A percentile compares a stretch with the other conserved stretches of the same genome.
Evolutionary conservation across 2,797 vertebrate genomes (phyloP).

Genomic region (Avahi laniger): DNA sequence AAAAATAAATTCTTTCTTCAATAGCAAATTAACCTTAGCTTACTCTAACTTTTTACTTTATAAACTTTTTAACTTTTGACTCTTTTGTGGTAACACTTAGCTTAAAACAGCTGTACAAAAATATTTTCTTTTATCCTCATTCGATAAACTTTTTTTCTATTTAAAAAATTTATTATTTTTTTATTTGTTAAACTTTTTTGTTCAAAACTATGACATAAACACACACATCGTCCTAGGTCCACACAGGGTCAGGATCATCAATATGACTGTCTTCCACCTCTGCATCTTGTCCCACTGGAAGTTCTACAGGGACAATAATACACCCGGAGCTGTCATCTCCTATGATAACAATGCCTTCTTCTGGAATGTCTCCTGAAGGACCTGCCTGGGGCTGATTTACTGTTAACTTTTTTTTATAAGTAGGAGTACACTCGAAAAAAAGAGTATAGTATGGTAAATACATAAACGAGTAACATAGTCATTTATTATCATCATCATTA

Average conservation of each 20-base stretch:
- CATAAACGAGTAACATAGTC: background rate
- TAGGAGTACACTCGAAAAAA: background rate
- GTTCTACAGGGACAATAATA: background rate
- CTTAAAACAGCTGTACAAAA: background rate
- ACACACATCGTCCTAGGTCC: background rate
- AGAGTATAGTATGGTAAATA: background rate
- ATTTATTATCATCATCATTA: background rate
- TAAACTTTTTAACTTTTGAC: background rate
- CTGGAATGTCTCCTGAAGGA: background rate
- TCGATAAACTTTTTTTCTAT: background rate
- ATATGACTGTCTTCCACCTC: background rate
- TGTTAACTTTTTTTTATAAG: background rate
- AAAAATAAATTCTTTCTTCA: background rate
- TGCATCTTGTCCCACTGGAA: background rate
- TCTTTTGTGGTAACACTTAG: background rate
- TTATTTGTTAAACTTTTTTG: background rate
- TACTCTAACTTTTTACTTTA: background rate
- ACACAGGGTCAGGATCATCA: background rate
- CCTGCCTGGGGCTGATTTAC: background rate
- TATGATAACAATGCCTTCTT: background rate
- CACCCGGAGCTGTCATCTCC: background rate
- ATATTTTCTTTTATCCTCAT: background rate
- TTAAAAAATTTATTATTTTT: background rate
- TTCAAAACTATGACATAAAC: background rate
- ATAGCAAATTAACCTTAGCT: background rate